Percentiles rank a stretch among this genome's conserved stretches.
These are phyloP conservation scores for Drosophila diplacantha DNA, from an alignment of 2,888 invertebrate species.

Conservation along the genomic window DNA sequence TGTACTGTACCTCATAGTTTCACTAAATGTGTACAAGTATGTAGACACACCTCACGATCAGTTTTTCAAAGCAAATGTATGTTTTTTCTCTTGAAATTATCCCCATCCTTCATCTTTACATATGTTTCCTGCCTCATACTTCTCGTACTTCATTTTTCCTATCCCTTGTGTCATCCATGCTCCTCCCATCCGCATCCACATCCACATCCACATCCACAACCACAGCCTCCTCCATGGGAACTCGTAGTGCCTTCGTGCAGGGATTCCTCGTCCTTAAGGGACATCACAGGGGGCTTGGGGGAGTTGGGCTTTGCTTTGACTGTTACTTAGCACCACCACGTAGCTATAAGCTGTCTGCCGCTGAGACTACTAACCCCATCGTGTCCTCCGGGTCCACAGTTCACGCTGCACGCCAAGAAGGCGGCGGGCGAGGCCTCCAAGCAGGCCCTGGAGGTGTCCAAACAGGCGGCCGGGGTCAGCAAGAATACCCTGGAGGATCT, in stretches of 20 bases:
- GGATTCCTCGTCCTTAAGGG: background rate
- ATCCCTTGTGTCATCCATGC: background rate
- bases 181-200: slow-evolving; percentile 3
- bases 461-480: slow-evolving; percentile 91
- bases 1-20: too few relatives aligned
- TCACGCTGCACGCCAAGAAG: slow-evolving; percentile 92
- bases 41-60: background rate
- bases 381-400: slow-evolving; percentile 77
- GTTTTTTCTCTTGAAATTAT: too few relatives aligned
- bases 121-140: too few relatives aligned
- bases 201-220: slow-evolving; percentile 9
- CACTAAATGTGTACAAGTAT: too few relatives aligned
- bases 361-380: background rate
- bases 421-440: slow-evolving; percentile 92
- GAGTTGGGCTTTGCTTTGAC: slow-evolving; percentile 12
- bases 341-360: background rate
- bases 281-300: background rate
- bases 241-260: slow-evolving; percentile 5
- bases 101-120: background rate
- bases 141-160: background rate
- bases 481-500: slow-evolving; percentile 93
- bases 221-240: slow-evolving; percentile 19
- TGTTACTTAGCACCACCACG: slow-evolving; percentile 13
- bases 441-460: slow-evolving; percentile 89
- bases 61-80: background rate